These are phyloP conservation scores for Probaryconus sp. DNA, from an alignment of 1,140 invertebrate species.

Conservation along the genomic window DNA sequence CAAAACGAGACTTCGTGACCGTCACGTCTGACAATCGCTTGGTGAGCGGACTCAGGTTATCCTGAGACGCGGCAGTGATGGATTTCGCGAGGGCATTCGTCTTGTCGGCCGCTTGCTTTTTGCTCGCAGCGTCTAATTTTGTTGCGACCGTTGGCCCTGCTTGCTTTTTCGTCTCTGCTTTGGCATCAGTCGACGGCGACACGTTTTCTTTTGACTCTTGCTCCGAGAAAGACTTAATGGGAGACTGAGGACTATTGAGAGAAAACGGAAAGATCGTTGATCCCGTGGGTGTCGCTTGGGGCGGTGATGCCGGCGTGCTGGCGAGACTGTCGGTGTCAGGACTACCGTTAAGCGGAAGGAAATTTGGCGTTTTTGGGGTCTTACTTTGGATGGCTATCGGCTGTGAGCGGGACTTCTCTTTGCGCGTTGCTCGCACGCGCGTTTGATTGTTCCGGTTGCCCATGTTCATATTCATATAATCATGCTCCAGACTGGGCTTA, in stretches of 20 bases:
- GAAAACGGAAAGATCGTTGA: slow-evolving; percentile 82
- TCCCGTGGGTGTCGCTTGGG: slow-evolving; percentile 78
- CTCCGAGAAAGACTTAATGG: slow-evolving; percentile 74
- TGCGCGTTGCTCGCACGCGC: slow-evolving; percentile 64
- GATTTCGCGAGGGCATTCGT: slow-evolving; percentile 21
- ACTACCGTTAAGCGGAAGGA: slow-evolving; percentile 72
- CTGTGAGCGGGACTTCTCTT: slow-evolving; percentile 78
- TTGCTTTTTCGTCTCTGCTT: slow-evolving; percentile 2
- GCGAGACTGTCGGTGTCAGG: slow-evolving; percentile 72
- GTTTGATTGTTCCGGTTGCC: slow-evolving; percentile 57
- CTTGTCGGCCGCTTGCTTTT: slow-evolving; percentile 15
- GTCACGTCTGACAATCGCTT: slow-evolving; percentile 66
- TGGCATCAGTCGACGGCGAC: slow-evolving; percentile 9
- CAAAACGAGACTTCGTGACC: slow-evolving; percentile 66
- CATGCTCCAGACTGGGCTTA: slow-evolving; percentile 70
- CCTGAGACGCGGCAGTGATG: slow-evolving; percentile 15
- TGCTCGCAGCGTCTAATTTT: slow-evolving; percentile 60
- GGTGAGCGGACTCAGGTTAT: slow-evolving; percentile 56
- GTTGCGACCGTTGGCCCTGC: slow-evolving; percentile 10
- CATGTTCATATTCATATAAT: slow-evolving; percentile 77
- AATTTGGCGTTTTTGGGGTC: slow-evolving; percentile 72
- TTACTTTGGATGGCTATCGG: slow-evolving; percentile 81
- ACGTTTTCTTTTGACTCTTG: slow-evolving; percentile 37
- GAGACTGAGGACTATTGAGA: slow-evolving; percentile 80
- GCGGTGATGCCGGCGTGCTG: slow-evolving; percentile 76